Evolutionary conservation across 2,797 vertebrate genomes (phyloP).

Genomic region (Pempheris klunzingeri): DNA sequence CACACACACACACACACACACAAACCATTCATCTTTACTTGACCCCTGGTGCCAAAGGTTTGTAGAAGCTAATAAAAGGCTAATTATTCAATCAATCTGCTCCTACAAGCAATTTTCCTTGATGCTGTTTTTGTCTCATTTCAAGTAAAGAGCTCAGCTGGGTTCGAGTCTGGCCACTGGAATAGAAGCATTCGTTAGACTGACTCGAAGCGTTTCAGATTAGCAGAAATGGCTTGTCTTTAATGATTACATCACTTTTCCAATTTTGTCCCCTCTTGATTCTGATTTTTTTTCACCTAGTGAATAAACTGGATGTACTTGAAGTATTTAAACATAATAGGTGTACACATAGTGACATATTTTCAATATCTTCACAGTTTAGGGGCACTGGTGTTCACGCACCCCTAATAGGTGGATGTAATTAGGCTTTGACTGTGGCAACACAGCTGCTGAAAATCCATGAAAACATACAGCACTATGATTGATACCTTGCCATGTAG

Average conservation of each 20-base stretch:
- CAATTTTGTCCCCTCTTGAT: slow-evolving; percentile 36
- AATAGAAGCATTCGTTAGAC: slow-evolving; percentile 50
- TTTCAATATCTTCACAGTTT: slow-evolving; percentile 58
- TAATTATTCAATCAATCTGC: slow-evolving; percentile 76
- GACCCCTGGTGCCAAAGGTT: slow-evolving; percentile 77
- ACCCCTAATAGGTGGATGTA: slow-evolving; percentile 65
- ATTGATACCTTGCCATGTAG: slow-evolving; percentile 69
- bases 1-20: slow-evolving; percentile 9
- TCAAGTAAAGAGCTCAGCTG: slow-evolving; percentile 40
- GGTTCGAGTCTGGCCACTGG: slow-evolving; percentile 25
- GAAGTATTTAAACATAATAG: slow-evolving; percentile 41
- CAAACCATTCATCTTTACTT: slow-evolving; percentile 67
- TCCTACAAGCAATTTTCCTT: slow-evolving; percentile 65
- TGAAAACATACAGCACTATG: slow-evolving; percentile 55
- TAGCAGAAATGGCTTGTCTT: slow-evolving; percentile 43
- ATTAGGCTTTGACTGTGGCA: slow-evolving; percentile 59
- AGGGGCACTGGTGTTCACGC: slow-evolving; percentile 52
- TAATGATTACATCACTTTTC: slow-evolving; percentile 55
- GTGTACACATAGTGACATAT: slow-evolving; percentile 51
- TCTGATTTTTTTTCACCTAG: slow-evolving; percentile 11
- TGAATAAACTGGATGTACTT: slow-evolving; percentile 38
- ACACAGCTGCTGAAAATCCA: slow-evolving; percentile 56
- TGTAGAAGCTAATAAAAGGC: slow-evolving; percentile 75
- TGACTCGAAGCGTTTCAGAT: slow-evolving; percentile 55
- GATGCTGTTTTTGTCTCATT: slow-evolving; percentile 55